Evolutionary conservation across 2,113 vertebrate genomes (phyloP).

Genomic region (Petaurus breviceps): DNA sequence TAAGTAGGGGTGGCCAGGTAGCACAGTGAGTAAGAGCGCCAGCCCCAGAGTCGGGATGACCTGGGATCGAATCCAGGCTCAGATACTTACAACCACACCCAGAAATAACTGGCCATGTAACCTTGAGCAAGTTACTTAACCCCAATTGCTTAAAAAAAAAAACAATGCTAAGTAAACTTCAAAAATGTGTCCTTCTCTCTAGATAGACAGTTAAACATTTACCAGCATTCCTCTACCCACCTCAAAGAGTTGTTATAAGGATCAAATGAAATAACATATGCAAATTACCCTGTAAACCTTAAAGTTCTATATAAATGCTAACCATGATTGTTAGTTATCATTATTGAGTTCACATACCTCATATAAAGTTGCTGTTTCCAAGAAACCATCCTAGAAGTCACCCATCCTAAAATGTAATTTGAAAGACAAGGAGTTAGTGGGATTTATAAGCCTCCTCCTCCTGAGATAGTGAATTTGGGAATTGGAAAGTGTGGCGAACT

Average conservation of each 20-base stretch:
- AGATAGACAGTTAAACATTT: background rate
- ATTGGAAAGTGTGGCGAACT: background rate
- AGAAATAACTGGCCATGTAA: too few species aligned
- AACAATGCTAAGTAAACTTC: background rate
- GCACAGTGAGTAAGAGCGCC: too few species aligned
- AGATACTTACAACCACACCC: too few species aligned
- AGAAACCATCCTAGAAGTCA: background rate
- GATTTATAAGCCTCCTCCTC: background rate
- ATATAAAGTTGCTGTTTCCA: background rate
- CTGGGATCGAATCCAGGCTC: too few species aligned
- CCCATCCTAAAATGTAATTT: background rate
- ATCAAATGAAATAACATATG: background rate
- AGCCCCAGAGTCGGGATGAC: too few species aligned
- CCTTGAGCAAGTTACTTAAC: too few species aligned
- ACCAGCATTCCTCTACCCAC: background rate
- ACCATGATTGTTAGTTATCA: background rate
- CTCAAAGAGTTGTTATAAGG: background rate
- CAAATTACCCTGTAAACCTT: background rate
- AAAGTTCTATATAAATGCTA: background rate
- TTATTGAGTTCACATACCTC: background rate
- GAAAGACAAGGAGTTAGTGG: background rate
- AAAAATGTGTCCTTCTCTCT: background rate
- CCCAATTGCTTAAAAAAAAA: too few species aligned
- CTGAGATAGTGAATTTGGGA: constrained; percentile 11
- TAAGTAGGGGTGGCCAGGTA: too few species aligned